These are phyloP conservation scores for Lamprotornis superbus DNA, from an alignment of 2,113 vertebrate species.

Conservation along the genomic window DNA sequence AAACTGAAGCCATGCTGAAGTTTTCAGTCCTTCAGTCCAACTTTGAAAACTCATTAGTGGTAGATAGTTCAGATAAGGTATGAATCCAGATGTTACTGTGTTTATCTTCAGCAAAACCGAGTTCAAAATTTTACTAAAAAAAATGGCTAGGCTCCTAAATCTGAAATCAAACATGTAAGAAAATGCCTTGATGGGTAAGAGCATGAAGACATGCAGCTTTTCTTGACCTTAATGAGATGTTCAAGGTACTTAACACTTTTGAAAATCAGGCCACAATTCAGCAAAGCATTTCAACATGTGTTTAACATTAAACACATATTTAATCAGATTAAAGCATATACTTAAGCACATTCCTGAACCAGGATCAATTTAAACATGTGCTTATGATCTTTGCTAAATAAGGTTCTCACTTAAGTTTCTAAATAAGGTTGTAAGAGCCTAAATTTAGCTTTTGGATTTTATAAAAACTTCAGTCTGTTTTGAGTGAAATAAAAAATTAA, in stretches of 20 bases:
- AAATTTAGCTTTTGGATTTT: background rate
- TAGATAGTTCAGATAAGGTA: slow-evolving; percentile 58
- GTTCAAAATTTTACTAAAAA: slow-evolving; percentile 8
- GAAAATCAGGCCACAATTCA: slow-evolving; percentile 63
- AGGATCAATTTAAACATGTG: slow-evolving; percentile 62
- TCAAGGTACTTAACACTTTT: slow-evolving; percentile 56
- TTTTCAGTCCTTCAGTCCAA: slow-evolving; percentile 21
- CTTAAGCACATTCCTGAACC: slow-evolving; percentile 59
- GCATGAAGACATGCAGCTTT: slow-evolving; percentile 23
- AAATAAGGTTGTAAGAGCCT: background rate
- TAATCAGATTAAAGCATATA: slow-evolving; percentile 65
- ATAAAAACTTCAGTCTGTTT: background rate
- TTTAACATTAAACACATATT: slow-evolving; percentile 64
- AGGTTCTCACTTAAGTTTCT: slow-evolving; percentile 42
- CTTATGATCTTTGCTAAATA: slow-evolving; percentile 51
- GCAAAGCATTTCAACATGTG: slow-evolving; percentile 57
- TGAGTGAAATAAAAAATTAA: background rate
- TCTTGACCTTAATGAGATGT: slow-evolving; percentile 60
- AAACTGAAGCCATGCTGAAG: background rate
- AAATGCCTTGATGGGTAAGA: slow-evolving; percentile 30
- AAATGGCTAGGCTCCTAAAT: slow-evolving; percentile 3
- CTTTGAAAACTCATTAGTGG: slow-evolving; percentile 29
- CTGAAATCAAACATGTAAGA: slow-evolving; percentile 32
- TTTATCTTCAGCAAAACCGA: background rate
- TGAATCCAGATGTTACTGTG: slow-evolving; percentile 57